These are phyloP conservation scores for Arbacia lixula DNA, from an alignment of 53 echinoderm and acorn worm genomes.

Conservation along the genomic window DNA sequence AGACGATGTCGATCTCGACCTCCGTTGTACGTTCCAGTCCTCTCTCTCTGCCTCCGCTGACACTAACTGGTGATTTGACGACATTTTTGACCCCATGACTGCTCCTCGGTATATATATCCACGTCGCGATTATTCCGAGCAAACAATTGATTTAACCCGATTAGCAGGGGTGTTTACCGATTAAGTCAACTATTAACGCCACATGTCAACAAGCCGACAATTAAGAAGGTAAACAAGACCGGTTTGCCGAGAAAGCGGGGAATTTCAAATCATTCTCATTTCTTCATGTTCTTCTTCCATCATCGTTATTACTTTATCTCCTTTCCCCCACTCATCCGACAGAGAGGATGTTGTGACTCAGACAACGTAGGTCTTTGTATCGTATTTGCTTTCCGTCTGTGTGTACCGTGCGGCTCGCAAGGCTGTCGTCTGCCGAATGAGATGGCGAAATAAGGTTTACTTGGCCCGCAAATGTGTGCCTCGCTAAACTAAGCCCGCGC, in stretches of 20 bases:
- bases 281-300: background rate
- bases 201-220: background rate
- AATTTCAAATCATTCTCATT: background rate
- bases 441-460: no score
- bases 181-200: slow-evolving; percentile 37
- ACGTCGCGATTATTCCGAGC: slow-evolving; percentile 11
- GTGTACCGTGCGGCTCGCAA: no score
- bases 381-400: no score
- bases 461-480: no score
- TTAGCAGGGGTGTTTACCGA: slow-evolving; percentile 21
- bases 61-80: slow-evolving; percentile 29
- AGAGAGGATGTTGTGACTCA: no score
- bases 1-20: slow-evolving; percentile 20
- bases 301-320: no score
- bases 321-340: no score
- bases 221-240: background rate
- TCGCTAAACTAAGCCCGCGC: no score
- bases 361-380: no score
- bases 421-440: no score
- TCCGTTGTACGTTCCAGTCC: background rate
- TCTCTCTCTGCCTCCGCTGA: background rate
- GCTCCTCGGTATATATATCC: no score
- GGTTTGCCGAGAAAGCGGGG: background rate
- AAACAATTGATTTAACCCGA: slow-evolving; percentile 27
- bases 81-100: slow-evolving; percentile 44